Percentiles rank a stretch among this genome's conserved stretches.
These are phyloP conservation scores for Lycocerus yunnanus DNA, from an alignment of 2,888 invertebrate species.

Conservation along the genomic window DNA sequence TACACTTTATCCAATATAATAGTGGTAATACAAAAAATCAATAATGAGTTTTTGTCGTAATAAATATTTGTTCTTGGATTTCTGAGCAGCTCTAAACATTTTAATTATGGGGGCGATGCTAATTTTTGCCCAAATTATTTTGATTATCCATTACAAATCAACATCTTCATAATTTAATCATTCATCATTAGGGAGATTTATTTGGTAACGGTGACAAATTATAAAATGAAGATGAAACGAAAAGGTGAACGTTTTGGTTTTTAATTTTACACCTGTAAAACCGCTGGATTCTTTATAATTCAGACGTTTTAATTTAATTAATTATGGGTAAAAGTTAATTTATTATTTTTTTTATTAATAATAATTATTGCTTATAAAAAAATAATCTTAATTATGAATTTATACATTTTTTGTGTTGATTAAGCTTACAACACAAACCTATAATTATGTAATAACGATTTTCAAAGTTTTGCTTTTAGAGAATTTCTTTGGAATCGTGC, in stretches of 20 bases:
- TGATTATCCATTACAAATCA: neutral
- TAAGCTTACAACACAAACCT: neutral
- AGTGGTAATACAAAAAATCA: neutral
- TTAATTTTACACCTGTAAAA: neutral
- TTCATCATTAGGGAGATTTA: neutral
- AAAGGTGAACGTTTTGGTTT: neutral
- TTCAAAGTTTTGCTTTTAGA: neutral
- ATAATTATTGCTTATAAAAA: neutral
- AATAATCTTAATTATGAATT: neutral
- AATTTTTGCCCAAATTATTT: neutral
- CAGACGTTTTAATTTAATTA: neutral
- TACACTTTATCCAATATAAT: neutral
- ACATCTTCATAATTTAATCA: neutral
- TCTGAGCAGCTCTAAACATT: neutral
- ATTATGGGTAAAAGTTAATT: neutral
- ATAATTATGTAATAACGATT: neutral
- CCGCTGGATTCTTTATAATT: neutral
- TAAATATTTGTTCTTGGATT: neutral
- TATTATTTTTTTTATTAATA: neutral
- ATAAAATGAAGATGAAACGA: neutral
- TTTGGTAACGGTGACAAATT: slow-evolving; percentile 1
- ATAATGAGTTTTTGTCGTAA: neutral
- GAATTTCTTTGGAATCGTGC: neutral
- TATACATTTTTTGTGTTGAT: neutral
- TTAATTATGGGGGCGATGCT: neutral